Evolutionary conservation across 1,140 invertebrate species (phyloP), one percentile per base, ranked within the genome.

Genomic region (Papilio helenus): DNA sequence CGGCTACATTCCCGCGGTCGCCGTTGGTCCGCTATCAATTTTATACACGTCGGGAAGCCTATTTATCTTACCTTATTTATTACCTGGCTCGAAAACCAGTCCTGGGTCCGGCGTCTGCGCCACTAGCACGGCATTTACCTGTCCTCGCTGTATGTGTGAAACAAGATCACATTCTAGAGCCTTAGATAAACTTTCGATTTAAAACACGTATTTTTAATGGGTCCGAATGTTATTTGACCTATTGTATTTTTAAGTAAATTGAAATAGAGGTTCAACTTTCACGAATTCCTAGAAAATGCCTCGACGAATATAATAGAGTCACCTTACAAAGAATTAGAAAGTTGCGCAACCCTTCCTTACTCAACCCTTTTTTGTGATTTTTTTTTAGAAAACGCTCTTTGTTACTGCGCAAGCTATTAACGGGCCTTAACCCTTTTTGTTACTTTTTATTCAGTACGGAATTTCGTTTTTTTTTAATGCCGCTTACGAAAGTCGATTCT

Each of bases 21-120:
- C 80, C 76, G 87, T 87, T 89, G 88, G 88, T 82, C 88, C 87
- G 83, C 92, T 93, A 93, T 94, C 90, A 92, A 93, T 90, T 89
- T 91, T 90, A 91, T 92, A 94, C 90, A 80, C 86, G 88, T 87
- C 87, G 88, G 89, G 89, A 89, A 89, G 85, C 84, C 87, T 88
- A 94, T 94, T 93, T 94, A 94, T 94, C 93, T 93, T 93, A 81
- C 85, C 90, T 93, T 94, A 93, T 94, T 94, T 94, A 94, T 93
- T 91, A 84, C 81, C 89, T 90, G 88, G 89, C 90, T 92, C 86
- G 73, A 84, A 92, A 94, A 93, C 93, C 91, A 87, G 92, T 93
- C 86, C 82, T 85, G 79, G 80, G 83, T 85, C 79, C 86, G 87
- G 82, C 83, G 83, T 85, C 86, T 77, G 44, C 16, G 12, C 80